These are phyloP conservation scores for Lamprologus ornatipinnis DNA, from an alignment of 2,113 vertebrate genomes.

Conservation along the genomic window DNA sequence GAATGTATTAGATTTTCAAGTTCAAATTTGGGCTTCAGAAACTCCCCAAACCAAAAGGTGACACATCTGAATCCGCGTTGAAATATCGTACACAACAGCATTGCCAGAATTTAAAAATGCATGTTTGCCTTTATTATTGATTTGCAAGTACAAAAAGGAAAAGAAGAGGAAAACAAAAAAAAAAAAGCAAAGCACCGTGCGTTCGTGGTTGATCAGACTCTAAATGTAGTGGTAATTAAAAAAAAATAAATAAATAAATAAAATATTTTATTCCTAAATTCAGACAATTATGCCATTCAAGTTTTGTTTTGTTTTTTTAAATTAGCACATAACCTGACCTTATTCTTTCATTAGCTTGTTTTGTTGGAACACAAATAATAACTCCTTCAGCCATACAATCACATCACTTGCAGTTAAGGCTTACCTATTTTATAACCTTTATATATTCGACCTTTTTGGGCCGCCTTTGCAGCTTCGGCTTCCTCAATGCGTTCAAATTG, in stretches of 20 bases:
- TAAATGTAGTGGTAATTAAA: not conserved
- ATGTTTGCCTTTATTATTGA: not conserved
- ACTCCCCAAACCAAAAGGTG: not conserved
- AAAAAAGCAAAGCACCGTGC: not conserved
- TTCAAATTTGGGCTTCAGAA: not conserved
- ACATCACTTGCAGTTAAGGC: slow-evolving; percentile 34
- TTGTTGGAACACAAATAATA: not conserved
- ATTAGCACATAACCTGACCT: not conserved
- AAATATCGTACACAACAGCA: not conserved
- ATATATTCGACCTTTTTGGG: slow-evolving; percentile 84
- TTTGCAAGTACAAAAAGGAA: not conserved
- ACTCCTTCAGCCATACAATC: slow-evolving; percentile 6
- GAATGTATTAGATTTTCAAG: not conserved
- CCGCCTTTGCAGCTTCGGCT: slow-evolving; percentile 82
- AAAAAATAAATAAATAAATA: not conserved
- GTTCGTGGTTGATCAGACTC: not conserved
- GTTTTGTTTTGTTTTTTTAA: accelerated
- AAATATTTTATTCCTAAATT: not conserved
- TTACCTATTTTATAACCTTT: slow-evolving; percentile 90
- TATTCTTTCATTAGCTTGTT: not conserved
- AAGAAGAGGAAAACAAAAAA: not conserved
- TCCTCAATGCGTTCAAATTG: slow-evolving; percentile 85
- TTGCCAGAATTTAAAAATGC: not conserved
- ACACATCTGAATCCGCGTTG: not conserved
- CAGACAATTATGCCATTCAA: not conserved